These are phyloP conservation scores for Drosophila birchii DNA, from an alignment of 2,888 invertebrate genomes.

Conservation along the genomic window DNA sequence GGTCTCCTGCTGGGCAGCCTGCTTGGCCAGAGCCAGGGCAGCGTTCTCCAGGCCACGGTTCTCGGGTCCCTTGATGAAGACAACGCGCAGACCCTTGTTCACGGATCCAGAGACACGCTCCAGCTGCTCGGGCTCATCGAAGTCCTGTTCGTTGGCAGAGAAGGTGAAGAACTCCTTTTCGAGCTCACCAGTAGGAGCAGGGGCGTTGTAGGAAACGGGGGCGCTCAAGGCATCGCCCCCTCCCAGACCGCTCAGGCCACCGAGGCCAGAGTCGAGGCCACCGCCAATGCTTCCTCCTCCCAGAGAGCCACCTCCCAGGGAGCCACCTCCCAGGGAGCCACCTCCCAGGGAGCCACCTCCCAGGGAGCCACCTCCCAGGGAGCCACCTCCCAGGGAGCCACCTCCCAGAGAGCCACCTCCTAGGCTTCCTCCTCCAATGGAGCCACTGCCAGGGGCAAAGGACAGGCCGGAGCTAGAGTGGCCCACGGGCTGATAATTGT, in stretches of 20 bases:
- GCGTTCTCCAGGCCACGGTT: conserved; percentile 81
- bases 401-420: conserved; percentile 42
- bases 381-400: conserved; percentile 57
- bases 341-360: conserved; percentile 43
- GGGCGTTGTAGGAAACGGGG: conserved; percentile 64
- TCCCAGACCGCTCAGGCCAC: conserved; percentile 39
- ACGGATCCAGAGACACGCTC: conserved; percentile 63
- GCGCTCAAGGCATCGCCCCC: conserved; percentile 45
- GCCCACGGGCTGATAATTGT: conserved; percentile 77
- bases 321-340: conserved; percentile 41
- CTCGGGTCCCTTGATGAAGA: conserved; percentile 83
- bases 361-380: conserved; percentile 28
- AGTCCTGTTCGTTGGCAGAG: conserved; percentile 72
- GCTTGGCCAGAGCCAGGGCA: conserved; percentile 80
- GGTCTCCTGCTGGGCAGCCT: conserved; percentile 80
- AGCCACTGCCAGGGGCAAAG: conserved; percentile 60
- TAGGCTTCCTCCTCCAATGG: conserved; percentile 29
- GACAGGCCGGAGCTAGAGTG: conserved; percentile 70
- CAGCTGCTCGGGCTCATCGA: conserved; percentile 61
- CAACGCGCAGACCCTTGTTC: conserved; percentile 79
- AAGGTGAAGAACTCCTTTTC: conserved; percentile 76
- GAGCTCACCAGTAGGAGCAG: conserved; percentile 65
- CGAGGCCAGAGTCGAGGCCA: conserved; percentile 23
- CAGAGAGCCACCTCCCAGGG: conserved; percentile 19
- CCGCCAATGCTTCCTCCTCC: conserved; percentile 26